Evolutionary conservation across 2,113 vertebrate genomes (phyloP).

Genomic region (Chionis minor): DNA sequence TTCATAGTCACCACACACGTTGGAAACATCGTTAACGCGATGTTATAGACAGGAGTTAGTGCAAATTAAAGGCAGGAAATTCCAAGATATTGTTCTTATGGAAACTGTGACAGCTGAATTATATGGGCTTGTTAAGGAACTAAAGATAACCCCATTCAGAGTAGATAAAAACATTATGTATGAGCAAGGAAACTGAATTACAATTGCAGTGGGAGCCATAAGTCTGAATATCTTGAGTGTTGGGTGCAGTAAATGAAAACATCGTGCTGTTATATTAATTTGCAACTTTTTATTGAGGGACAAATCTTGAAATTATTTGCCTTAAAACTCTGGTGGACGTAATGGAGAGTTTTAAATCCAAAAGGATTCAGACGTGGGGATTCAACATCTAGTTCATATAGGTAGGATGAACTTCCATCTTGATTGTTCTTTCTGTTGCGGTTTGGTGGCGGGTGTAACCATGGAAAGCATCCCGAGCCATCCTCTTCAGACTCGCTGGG

Average conservation of each 20-base stretch:
- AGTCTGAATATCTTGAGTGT: conserved; percentile 41
- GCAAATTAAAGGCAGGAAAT: conserved; percentile 51
- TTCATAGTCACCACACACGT: not conserved
- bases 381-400: accelerated
- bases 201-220: conserved; percentile 14
- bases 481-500: not conserved
- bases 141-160: conserved; percentile 58
- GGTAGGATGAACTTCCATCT: not conserved
- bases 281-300: conserved; percentile 5
- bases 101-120: conserved; percentile 55
- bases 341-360: not conserved
- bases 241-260: conserved; percentile 7
- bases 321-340: not conserved
- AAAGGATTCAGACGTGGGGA: not conserved
- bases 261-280: not conserved
- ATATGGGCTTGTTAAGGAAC: conserved; percentile 44
- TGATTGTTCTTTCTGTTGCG: not conserved
- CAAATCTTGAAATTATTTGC: not conserved
- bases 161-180: conserved; percentile 45
- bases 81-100: conserved; percentile 42
- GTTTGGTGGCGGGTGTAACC: not conserved
- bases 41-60: conserved; percentile 14
- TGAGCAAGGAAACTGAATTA: conserved; percentile 42
- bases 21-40: not conserved
- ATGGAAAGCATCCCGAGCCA: not conserved